Base-by-base conservation (phyloP, 2,113 vertebrate species). In the Eleginops maclovinus region DNA sequence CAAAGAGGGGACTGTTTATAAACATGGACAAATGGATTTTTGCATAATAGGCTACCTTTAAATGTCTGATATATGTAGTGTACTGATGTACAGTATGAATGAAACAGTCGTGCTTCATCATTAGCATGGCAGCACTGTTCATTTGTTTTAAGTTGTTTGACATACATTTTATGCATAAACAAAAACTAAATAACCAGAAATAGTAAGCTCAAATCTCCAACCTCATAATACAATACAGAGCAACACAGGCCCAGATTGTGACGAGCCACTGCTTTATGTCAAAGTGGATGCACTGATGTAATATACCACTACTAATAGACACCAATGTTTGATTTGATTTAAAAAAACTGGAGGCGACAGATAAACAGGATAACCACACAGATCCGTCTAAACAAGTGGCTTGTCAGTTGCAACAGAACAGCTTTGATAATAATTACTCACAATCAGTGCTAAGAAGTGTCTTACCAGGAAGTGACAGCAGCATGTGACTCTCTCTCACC, bases 381-480 rank as follows among this genome's bases (percentile, higher is more conserved):
- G 4, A 26, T 55, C 49, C 9, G 3, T 46, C 21, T 66, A 2
- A 51, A 54, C 19, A 61, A n/a, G 16, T 14, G 26, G 24, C 9
- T 36, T 16, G 8, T 16, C 6, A 19, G 14, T 36, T 3, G 7
- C 5, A 40, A 41, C 4, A 49, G 53, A 49, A 65, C 17, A 49
- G 43, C 63, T 69, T 73, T 75, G 4, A 59, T 53, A 77, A 69
- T 66, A 22, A 74, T 79, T 59, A 81, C 31, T 60, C 21, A 21
- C 28, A 69, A 55, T 72, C 53, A 46, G 2, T 11, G 24, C 54
- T 73, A 53, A 68, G 17, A 55, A 21, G 10, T 70, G 58, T 56
- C 51, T 70, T 66, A 75, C 55, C 24, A 77, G 53, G 73, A 83
- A 85, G 47, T 77, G 73, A 67, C 51, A 74, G 58, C 28, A 69